A percentile compares a stretch with the other conserved stretches of the same genome.
Evolutionary conservation across 2,797 vertebrate species (phyloP).

Genomic region (Cryptoblepharus egeriae): DNA sequence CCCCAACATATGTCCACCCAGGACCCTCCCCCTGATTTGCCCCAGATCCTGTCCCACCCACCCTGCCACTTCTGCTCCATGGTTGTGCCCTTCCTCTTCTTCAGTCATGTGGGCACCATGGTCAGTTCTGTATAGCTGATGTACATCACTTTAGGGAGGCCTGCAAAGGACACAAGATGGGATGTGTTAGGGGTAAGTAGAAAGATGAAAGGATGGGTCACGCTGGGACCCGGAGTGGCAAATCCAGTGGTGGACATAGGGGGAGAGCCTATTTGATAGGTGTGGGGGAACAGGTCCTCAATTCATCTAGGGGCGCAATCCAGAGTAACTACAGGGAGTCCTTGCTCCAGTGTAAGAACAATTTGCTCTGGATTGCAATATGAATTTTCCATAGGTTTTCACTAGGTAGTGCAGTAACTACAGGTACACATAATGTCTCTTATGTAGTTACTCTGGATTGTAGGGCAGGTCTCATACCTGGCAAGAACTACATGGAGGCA

Average conservation of each 20-base stretch:
- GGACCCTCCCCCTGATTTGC: not conserved
- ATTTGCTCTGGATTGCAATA: no score
- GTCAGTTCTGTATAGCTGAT: constrained; percentile 48
- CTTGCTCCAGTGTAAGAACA: no score
- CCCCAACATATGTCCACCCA: not conserved
- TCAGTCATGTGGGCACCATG: constrained; percentile 33
- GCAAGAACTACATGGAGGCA: not conserved
- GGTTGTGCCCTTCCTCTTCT: not conserved
- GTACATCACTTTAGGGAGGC: constrained; percentile 32
- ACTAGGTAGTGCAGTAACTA: no score
- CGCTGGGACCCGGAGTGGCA: constrained; percentile 9
- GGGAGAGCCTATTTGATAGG: no score
- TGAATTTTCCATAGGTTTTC: no score
- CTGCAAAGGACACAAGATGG: constrained; percentile 24
- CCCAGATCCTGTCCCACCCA: not conserved
- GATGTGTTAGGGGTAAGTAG: not conserved
- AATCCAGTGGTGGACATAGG: no score
- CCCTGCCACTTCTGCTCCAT: not conserved
- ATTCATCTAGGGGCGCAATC: not conserved
- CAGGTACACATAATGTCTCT: no score
- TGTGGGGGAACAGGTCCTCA: not conserved
- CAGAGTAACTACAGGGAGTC: no score
- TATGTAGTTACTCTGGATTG: no score
- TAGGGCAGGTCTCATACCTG: not conserved
- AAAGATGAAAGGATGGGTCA: not conserved